Evolutionary conservation across 2,113 vertebrate species (phyloP).

Genomic region (Chascanopsetta lugubris): DNA sequence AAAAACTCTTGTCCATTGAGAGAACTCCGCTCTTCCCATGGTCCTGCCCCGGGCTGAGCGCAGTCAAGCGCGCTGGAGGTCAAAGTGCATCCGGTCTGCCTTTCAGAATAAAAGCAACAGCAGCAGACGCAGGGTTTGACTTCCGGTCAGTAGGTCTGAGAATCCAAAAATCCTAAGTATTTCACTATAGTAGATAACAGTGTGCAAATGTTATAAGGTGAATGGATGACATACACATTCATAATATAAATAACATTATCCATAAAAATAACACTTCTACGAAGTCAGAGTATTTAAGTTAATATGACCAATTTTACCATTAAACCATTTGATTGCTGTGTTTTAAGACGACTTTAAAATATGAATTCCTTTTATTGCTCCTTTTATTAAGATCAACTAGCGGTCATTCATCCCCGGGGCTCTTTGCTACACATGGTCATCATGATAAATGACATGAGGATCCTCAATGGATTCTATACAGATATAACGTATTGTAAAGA

Average conservation of each 20-base stretch:
- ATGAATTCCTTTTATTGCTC: background rate
- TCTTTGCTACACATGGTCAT: background rate
- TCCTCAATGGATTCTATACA: background rate
- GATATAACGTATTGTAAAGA: background rate
- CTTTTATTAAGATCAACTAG: too few relatives aligned
- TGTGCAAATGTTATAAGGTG: too few relatives aligned
- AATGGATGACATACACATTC: too few relatives aligned
- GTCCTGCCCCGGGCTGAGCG: conserved; percentile 51
- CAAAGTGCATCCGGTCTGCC: conserved; percentile 14
- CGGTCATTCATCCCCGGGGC: too few relatives aligned
- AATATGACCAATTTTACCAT: too few relatives aligned
- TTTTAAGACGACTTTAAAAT: background rate
- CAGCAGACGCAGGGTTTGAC: too few relatives aligned
- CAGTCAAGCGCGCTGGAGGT: background rate
- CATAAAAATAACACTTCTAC: too few relatives aligned
- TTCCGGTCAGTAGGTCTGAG: too few relatives aligned
- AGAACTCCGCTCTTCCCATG: conserved; percentile 37
- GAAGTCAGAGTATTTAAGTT: too few relatives aligned
- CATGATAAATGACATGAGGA: too few relatives aligned
- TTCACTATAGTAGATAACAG: background rate
- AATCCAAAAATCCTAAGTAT: too few relatives aligned
- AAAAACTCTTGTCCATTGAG: conserved; percentile 45
- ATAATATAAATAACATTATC: too few relatives aligned
- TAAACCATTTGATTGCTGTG: background rate
- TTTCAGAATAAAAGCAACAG: conserved; percentile 53